Evolutionary conservation across 1,140 invertebrate species (phyloP).

Genomic region (Drosophila navojoa): DNA sequence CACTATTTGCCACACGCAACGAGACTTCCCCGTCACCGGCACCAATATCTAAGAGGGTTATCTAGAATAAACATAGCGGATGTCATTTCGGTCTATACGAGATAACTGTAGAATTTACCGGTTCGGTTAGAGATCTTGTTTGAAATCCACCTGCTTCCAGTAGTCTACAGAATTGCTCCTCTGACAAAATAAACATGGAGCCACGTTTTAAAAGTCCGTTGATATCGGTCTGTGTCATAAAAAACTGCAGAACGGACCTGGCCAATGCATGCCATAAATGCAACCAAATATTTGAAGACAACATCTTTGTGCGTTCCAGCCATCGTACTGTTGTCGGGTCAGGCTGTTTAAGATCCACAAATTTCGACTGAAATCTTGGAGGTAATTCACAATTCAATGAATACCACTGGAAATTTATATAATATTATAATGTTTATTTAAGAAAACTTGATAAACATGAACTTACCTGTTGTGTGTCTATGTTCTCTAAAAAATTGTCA

Average conservation of each 20-base stretch:
- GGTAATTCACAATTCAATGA: constrained; percentile 75
- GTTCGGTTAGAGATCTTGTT: constrained; percentile 37
- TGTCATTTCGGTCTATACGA: background rate
- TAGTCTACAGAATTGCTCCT: constrained; percentile 88
- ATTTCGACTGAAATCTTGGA: constrained; percentile 83
- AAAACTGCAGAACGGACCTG: constrained; percentile 87
- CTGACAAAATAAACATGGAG: constrained; percentile 95
- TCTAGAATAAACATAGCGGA: constrained; percentile 19
- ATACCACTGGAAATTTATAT: constrained; percentile 87
- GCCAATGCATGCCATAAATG: constrained; percentile 90
- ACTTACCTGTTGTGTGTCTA: constrained; percentile 87
- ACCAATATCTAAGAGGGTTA: constrained; percentile 90
- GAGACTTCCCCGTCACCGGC: constrained; percentile 96
- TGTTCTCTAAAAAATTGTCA: constrained; percentile 86
- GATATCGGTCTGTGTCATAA: constrained; percentile 91
- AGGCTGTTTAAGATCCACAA: constrained; percentile 86
- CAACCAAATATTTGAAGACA: constrained; percentile 88
- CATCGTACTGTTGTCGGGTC: constrained; percentile 89
- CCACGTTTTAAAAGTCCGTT: constrained; percentile 91
- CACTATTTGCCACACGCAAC: constrained; percentile 86
- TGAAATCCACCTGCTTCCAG: constrained; percentile 74
- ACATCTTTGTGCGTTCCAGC: constrained; percentile 87
- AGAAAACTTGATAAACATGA: background rate
- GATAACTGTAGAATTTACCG: constrained; percentile 26
- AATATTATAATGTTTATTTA: background rate